Conservation (phyloP, 2,113 vertebrate genomes). For the Chloroceryle aenea region DNA sequence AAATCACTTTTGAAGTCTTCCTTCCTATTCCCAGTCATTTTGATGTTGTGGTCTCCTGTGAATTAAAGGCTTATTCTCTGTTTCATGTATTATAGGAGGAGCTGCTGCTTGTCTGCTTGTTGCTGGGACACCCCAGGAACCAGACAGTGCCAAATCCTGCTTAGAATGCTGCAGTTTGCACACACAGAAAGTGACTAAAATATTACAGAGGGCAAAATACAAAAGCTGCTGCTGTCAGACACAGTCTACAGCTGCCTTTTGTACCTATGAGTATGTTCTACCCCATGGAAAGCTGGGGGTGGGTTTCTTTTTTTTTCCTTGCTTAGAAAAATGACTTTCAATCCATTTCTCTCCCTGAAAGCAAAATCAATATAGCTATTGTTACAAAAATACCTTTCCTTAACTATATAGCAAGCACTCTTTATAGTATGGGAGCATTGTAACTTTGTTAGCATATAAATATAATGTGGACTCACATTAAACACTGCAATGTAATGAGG, state of each 20-base stretch:
- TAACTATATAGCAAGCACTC: neutral
- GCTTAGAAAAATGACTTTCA: neutral
- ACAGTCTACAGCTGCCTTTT: neutral
- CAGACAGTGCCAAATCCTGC: neutral
- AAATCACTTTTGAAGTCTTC: neutral
- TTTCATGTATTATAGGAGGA: neutral
- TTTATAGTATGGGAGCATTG: neutral
- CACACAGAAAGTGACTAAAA: neutral
- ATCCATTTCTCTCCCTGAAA: neutral
- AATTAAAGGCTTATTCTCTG: neutral
- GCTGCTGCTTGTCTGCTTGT: neutral
- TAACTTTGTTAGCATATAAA: neutral
- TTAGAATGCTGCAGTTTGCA: neutral
- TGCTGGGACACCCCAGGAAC: neutral
- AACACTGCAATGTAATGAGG: neutral
- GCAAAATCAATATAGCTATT: neutral
- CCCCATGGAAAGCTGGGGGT: neutral
- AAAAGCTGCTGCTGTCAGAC: neutral
- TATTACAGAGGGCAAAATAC: neutral
- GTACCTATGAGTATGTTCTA: neutral
- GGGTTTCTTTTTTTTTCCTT: neutral
- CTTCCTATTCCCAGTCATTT: neutral
- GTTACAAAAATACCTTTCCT: neutral
- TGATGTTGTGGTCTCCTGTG: neutral
- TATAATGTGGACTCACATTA: no score